Evolutionary conservation across 2,113 vertebrate genomes (phyloP), one percentile per base, ranked within the genome.

Genomic region (Rhabdomys dilectus): DNA sequence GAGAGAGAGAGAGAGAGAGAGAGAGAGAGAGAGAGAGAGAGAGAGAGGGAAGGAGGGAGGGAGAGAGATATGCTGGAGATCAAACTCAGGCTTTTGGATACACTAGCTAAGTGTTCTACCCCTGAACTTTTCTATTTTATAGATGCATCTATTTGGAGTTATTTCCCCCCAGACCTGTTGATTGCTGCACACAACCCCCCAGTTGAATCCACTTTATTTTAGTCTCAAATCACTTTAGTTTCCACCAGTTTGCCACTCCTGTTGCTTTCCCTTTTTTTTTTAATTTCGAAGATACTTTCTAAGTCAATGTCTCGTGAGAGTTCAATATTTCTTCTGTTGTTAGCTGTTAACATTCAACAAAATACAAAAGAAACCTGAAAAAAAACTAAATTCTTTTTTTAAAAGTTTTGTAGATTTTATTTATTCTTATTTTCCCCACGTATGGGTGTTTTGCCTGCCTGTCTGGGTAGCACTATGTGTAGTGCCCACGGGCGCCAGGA

Each of bases 231-330:
- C 84, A 81, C 29, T 91, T 91, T 0, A 48, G 56, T 93, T 92
- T 93, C 75, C 97, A 73, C 87, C 87, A 97, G 82, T 93, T 36
- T 58, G 3, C 36, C 86, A 93, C 78, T 85, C 91, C 97, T 95
- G 75, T 90, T 92, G 48, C 94, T 97, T 96, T 93, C 97, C 91
- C 96, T 88, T 96, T n/a, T n/a, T n/a, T 17, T 3, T 15, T 68
- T 17, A 39, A 45, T 96, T 97, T 98, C 92, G 98, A 76, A 93
- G 88, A 97, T 95, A 93, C 85, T 96, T 96, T 97, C 96, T 97
- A 97, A 97, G 97, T 97, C 97, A 96, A 66, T 93, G 42, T 97
- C 96, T 98, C 91, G 26, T 94, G 48, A 97, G 91, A 91, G 0
- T 48, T 97, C 96, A 96, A 95, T 98, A 97, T 97, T 97, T 97